Conservation (phyloP, 2,113 vertebrate species). For the Gobiocypris rarus region DNA sequence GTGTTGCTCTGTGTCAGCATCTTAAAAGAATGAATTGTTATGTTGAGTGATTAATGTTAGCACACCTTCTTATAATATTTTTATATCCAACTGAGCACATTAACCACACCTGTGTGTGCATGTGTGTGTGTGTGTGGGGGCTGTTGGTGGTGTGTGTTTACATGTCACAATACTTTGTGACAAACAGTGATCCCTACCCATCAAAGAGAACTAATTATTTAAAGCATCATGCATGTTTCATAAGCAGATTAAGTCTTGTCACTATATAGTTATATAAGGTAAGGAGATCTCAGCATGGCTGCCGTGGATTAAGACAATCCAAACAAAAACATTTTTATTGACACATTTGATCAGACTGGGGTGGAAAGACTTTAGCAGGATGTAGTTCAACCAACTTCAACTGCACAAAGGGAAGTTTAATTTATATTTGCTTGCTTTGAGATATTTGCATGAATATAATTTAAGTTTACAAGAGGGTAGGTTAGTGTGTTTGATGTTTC, state of each 20-base stretch:
- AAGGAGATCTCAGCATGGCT: constrained; percentile 17
- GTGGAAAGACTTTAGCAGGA: neutral
- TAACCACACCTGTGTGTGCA: constrained; percentile 16
- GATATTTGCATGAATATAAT: neutral
- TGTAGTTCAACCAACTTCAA: neutral
- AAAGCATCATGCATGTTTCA: constrained; percentile 39
- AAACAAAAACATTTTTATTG: constrained; percentile 34
- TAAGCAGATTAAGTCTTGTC: constrained; percentile 20
- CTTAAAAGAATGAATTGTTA: constrained; percentile 5
- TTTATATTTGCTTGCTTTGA: neutral
- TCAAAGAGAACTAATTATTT: constrained; percentile 43
- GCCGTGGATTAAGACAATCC: constrained; percentile 26
- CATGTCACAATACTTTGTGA: constrained; percentile 12
- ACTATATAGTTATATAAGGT: constrained; percentile 1
- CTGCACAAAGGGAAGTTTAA: neutral
- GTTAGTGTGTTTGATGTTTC: neutral
- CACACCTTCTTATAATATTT: neutral
- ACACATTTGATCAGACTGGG: constrained; percentile 4
- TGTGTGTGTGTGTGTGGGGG: neutral
- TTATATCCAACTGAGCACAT: neutral
- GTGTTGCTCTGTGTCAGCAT: constrained; percentile 4
- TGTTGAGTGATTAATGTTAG: constrained; percentile 7
- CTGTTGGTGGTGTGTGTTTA: neutral
- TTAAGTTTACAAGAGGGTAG: neutral
- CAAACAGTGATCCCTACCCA: constrained; percentile 23